These are phyloP conservation scores for Sorex maritimensis DNA, from an alignment of 2,797 vertebrate species.

Conservation along the genomic window DNA sequence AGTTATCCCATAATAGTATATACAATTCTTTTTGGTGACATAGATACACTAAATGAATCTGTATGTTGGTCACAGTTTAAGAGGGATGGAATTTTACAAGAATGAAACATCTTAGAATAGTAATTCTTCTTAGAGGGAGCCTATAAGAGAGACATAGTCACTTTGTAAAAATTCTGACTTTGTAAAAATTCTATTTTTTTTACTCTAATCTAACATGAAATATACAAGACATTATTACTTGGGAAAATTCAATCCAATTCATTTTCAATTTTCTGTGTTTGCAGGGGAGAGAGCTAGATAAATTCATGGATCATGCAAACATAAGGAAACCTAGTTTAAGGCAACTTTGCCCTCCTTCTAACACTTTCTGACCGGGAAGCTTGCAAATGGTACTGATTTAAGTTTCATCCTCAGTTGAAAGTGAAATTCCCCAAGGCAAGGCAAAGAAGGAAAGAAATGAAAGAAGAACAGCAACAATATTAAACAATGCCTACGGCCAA, in stretches of 20 bases:
- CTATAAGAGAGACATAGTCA: neutral
- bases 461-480: neutral
- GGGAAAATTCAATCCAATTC: conserved; percentile 59
- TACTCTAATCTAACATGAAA: conserved; percentile 62
- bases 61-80: neutral
- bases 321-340: conserved; percentile 53
- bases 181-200: conserved; percentile 42
- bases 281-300: conserved; percentile 9
- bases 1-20: too few species aligned
- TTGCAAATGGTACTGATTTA: conserved; percentile 24
- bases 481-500: neutral
- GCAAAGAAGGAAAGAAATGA: neutral
- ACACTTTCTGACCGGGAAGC: conserved; percentile 9
- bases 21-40: too few species aligned
- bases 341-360: neutral
- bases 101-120: conserved; percentile 29
- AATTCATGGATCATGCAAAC: conserved; percentile 46
- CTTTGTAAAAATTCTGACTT: neutral
- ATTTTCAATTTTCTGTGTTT: conserved; percentile 73
- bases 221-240: conserved; percentile 10
- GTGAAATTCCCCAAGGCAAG: conserved; percentile 6
- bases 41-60: neutral
- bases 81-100: conserved; percentile 24
- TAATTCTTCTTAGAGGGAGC: neutral
- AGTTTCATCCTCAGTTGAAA: conserved; percentile 14